A percentile compares a stretch with the other conserved stretches of the same genome.
These are phyloP conservation scores for Neria commutata DNA, from an alignment of 2,888 invertebrate species.

Conservation along the genomic window DNA sequence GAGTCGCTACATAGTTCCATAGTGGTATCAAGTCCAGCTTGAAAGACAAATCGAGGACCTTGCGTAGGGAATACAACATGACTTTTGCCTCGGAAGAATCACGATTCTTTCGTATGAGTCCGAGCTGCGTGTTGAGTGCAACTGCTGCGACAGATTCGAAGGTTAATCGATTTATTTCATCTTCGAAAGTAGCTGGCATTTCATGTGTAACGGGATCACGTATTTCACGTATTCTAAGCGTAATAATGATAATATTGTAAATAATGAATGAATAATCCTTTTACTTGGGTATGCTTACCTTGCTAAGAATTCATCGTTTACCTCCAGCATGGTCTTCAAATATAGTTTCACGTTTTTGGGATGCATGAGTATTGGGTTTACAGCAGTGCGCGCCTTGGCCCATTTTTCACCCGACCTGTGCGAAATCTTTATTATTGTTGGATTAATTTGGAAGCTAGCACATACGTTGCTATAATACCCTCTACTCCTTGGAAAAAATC, in stretches of 20 bases:
- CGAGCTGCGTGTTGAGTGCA: slow-evolving; percentile 57
- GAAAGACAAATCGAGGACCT: slow-evolving; percentile 33
- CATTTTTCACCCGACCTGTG: slow-evolving; percentile 64
- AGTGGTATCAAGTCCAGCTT: slow-evolving; percentile 54
- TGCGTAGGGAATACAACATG: slow-evolving; percentile 33
- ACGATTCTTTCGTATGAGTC: slow-evolving; percentile 40
- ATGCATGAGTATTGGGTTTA: slow-evolving; percentile 70
- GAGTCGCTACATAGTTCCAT: slow-evolving; percentile 52
- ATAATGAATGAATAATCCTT: no score
- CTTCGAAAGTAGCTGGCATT: slow-evolving; percentile 62
- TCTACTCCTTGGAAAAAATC: slow-evolving; percentile 35
- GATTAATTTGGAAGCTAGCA: background rate
- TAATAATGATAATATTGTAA: background rate
- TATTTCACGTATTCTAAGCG: no score
- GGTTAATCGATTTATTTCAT: slow-evolving; percentile 66
- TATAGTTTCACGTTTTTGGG: slow-evolving; percentile 66
- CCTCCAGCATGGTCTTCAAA: slow-evolving; percentile 62
- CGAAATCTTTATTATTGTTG: background rate
- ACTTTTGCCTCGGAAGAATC: slow-evolving; percentile 40
- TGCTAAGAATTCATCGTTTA: slow-evolving; percentile 55
- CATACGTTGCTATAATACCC: slow-evolving; percentile 39
- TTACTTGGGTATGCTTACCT: slow-evolving; percentile 26
- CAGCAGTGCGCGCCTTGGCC: slow-evolving; percentile 70
- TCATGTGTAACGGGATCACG: slow-evolving; percentile 46
- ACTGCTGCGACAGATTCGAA: slow-evolving; percentile 64